Evolutionary conservation across 1,140 invertebrate species (phyloP).

Genomic region (Heliconius hermathena): DNA sequence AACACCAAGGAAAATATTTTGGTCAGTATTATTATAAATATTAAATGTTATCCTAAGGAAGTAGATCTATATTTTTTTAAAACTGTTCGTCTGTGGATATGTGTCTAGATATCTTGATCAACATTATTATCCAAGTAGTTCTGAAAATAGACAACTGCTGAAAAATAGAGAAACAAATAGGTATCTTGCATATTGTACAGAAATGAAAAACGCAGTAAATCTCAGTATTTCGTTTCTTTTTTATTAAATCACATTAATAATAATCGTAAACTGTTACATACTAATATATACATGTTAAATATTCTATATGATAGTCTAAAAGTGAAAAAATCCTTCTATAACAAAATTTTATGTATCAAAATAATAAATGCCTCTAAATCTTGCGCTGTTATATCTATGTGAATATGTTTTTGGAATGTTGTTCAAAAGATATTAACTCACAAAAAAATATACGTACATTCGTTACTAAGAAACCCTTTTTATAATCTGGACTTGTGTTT

Average conservation of each 20-base stretch:
- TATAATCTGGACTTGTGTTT: constrained; percentile 1
- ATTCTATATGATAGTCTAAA: constrained; percentile 32
- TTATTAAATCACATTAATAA: too few relatives aligned
- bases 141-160: too few relatives aligned
- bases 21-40: constrained; percentile 10
- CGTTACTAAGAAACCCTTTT: background rate
- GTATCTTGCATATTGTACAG: too few relatives aligned
- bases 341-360: constrained; percentile 66
- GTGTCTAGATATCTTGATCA: background rate
- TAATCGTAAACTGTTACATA: too few relatives aligned
- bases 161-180: too few relatives aligned
- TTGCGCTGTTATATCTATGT: background rate
- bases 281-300: constrained; percentile 13
- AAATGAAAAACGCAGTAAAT: too few relatives aligned
- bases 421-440: constrained; percentile 48
- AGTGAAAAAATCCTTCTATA: constrained; percentile 54
- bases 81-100: constrained; percentile 1
- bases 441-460: background rate
- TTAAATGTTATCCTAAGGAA: constrained; percentile 6
- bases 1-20: constrained; percentile 1
- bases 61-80: constrained; percentile 14
- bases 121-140: background rate
- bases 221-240: too few relatives aligned
- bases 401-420: constrained; percentile 43
- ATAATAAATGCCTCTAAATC: constrained; percentile 18